Conservation (phyloP, 2,797 vertebrate genomes). For the Ceryle rudis region DNA sequence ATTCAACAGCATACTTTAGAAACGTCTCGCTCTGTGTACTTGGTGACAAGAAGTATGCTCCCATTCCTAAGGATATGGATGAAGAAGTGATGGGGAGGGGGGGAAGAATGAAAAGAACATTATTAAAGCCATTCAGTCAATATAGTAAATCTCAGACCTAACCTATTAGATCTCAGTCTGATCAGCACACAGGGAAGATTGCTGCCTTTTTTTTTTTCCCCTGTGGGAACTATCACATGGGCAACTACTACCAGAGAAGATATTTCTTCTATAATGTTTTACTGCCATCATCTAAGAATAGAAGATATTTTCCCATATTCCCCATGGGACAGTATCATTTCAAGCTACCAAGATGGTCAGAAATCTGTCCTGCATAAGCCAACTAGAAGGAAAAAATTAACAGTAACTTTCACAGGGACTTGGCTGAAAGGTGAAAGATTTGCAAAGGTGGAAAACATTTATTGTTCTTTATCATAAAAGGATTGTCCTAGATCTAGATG, state of each 20-base stretch:
- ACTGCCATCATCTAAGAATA: background rate
- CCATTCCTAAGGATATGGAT: background rate
- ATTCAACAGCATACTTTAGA: background rate
- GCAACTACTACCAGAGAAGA: background rate
- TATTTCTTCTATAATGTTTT: background rate
- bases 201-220: background rate
- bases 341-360: background rate
- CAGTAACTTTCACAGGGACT: background rate
- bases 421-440: background rate
- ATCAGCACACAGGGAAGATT: background rate
- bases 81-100: background rate
- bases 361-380: background rate
- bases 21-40: background rate
- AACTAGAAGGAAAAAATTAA: background rate
- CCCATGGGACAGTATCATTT: background rate
- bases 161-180: background rate
- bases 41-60: background rate
- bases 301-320: background rate
- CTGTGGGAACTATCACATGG: background rate
- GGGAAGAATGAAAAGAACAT: background rate
- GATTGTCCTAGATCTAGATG: background rate
- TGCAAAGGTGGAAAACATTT: background rate
- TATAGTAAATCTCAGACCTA: background rate
- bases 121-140: background rate
- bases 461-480: background rate